Evolutionary conservation across 2,113 vertebrate genomes (phyloP).

Genomic region (Phodopus roborovskii): DNA sequence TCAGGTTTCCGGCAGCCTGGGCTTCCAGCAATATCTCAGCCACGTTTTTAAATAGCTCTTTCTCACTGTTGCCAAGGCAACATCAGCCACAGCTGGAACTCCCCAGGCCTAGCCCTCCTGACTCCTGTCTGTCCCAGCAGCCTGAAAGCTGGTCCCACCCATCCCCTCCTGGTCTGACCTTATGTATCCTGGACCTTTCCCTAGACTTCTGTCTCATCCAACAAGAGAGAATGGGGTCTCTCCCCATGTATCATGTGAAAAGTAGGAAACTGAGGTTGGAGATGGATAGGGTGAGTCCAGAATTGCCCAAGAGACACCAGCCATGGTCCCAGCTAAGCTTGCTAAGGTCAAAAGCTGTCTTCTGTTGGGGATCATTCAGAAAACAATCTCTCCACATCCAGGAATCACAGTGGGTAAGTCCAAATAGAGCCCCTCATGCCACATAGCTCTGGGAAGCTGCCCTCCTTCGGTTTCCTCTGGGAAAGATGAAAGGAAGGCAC

Average conservation of each 20-base stretch:
- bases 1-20: slow-evolving; percentile 72
- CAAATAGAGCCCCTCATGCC: not conserved
- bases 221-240: not conserved
- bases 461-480: not conserved
- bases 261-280: not conserved
- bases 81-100: slow-evolving; percentile 80
- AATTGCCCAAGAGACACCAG: not conserved
- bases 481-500: not conserved
- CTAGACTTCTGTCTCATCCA: not conserved
- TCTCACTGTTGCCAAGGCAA: slow-evolving; percentile 80
- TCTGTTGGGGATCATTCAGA: not conserved
- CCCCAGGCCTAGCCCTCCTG: slow-evolving; percentile 45
- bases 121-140: slow-evolving; percentile 56
- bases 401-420: not conserved
- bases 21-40: slow-evolving; percentile 80
- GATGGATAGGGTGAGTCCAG: not conserved
- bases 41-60: slow-evolving; percentile 84
- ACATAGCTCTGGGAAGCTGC: not conserved
- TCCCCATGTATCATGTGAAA: not conserved
- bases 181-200: not conserved
- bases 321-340: not conserved
- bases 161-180: not conserved
- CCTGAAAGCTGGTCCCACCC: slow-evolving; percentile 39
- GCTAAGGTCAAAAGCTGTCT: not conserved
- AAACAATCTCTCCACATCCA: not conserved